Percentiles rank a stretch among this genome's conserved stretches.
Evolutionary conservation across 2,888 invertebrate genomes (phyloP).

Genomic region (Meliscaeva auricollis): DNA sequence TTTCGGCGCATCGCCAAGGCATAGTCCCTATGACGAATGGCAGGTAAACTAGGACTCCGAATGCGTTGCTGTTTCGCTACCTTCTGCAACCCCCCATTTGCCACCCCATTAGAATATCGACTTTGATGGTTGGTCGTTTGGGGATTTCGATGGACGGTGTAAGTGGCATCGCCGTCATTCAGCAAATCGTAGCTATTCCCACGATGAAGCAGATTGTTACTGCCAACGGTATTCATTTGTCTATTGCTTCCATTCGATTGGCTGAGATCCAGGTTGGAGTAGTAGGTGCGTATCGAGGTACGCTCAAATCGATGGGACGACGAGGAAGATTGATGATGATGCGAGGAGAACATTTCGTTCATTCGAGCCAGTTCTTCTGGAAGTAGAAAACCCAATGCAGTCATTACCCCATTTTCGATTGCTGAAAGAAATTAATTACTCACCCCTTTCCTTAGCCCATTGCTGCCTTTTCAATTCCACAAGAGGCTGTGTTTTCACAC

Average conservation of each 20-base stretch:
- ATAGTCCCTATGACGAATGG: conserved; percentile 85
- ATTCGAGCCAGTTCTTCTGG: conserved; percentile 93
- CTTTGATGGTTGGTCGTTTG: conserved; percentile 42
- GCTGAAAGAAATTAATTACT: conserved; percentile 74
- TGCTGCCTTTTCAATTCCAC: conserved; percentile 95
- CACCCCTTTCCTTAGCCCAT: conserved; percentile 97
- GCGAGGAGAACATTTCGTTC: conserved; percentile 90
- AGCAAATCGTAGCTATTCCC: conserved; percentile 80
- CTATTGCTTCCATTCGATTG: conserved; percentile 77
- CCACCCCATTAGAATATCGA: conserved; percentile 56
- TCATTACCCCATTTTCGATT: neutral
- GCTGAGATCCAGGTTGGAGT: conserved; percentile 83
- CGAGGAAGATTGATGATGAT: conserved; percentile 83
- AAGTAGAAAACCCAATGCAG: neutral
- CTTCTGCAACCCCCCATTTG: conserved; percentile 18
- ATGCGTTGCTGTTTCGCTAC: conserved; percentile 78
- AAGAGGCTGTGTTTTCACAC: conserved; percentile 85
- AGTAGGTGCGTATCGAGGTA: conserved; percentile 84
- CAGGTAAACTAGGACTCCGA: conserved; percentile 89
- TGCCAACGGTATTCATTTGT: conserved; percentile 54
- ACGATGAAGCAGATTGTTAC: conserved; percentile 70
- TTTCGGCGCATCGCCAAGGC: conserved; percentile 77
- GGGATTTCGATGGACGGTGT: conserved; percentile 60
- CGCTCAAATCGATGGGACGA: conserved; percentile 84
- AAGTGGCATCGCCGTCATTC: conserved; percentile 75